phyloP scores from a whole-genome alignment of 92 coral and sea anemone genomes.

The Nematostella vectensis region DNA sequence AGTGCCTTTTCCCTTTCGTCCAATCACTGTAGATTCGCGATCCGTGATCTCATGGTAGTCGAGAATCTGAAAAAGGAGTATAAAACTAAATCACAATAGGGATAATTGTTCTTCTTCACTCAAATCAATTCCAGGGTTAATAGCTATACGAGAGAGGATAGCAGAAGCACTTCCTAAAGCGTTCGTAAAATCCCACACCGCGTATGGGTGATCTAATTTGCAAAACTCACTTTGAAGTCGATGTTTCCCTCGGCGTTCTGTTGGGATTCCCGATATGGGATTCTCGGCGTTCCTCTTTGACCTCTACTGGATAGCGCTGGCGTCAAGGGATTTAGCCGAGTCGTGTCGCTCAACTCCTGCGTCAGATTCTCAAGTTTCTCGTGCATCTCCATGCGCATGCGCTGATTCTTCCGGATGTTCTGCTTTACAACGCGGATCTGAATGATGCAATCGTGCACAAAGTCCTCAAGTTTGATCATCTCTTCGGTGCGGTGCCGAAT shows the following conservation, averaged over 20 bases:
- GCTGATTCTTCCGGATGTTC: slow-evolving; percentile 44
- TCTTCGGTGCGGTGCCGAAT: slow-evolving; percentile 72
- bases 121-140: too few relatives aligned
- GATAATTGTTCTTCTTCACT: too few relatives aligned
- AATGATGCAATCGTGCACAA: slow-evolving; percentile 60
- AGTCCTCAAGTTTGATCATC: slow-evolving; percentile 58
- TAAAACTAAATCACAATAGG: background rate
- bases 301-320: slow-evolving; percentile 31
- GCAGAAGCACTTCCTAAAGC: too few relatives aligned
- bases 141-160: too few relatives aligned
- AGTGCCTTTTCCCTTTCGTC: slow-evolving; percentile 71
- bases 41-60: slow-evolving; percentile 70
- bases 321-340: slow-evolving; percentile 56
- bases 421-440: slow-evolving; percentile 63
- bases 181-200: too few relatives aligned
- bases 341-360: slow-evolving; percentile 53
- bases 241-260: slow-evolving; percentile 10
- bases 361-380: slow-evolving; percentile 55
- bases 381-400: slow-evolving; percentile 46
- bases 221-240: slow-evolving; percentile 48
- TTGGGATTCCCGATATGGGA: background rate
- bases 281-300: slow-evolving; percentile 20
- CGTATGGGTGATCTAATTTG: too few relatives aligned
- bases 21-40: slow-evolving; percentile 63
- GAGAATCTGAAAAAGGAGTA: slow-evolving; percentile 34